Conservation (phyloP, 2,888 invertebrate species). For the Priocnemis perturbator region DNA sequence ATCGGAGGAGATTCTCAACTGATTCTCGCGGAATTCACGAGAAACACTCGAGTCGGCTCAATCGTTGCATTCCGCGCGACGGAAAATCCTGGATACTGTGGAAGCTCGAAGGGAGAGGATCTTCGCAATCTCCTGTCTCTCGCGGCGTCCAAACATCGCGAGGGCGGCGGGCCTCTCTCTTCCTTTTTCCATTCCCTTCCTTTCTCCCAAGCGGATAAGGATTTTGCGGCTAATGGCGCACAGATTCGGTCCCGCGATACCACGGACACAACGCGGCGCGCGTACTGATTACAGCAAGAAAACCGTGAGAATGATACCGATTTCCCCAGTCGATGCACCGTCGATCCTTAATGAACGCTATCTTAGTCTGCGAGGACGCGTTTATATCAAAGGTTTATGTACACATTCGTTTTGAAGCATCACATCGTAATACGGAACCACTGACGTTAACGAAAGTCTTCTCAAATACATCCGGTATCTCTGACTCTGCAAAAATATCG, state of each 20-base stretch:
- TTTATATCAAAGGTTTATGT: no score
- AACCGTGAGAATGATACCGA: constrained; percentile 41
- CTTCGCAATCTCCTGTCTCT: no score
- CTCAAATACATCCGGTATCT: no score
- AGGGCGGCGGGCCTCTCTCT: neutral
- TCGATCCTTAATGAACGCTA: constrained; percentile 38
- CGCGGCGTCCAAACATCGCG: no score
- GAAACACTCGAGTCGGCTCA: neutral
- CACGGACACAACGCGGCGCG: constrained; percentile 16
- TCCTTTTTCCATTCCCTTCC: neutral
- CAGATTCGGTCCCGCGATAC: constrained; percentile 52
- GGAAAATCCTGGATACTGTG: no score
- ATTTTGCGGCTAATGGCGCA: constrained; percentile 45
- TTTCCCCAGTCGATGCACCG: constrained; percentile 51
- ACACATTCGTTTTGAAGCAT: no score
- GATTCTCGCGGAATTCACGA: constrained; percentile 23
- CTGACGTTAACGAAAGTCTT: no score
- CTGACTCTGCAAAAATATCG: no score
- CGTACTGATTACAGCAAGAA: constrained; percentile 56
- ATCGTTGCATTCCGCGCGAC: no score
- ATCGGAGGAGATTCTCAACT: constrained; percentile 12
- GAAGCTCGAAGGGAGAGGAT: no score
- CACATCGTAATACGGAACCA: no score
- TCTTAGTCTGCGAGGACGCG: no score
- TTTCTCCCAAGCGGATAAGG: constrained; percentile 33